Evolutionary conservation across 2,113 vertebrate species (phyloP).

Genomic region (Amblyopsis rosae): DNA sequence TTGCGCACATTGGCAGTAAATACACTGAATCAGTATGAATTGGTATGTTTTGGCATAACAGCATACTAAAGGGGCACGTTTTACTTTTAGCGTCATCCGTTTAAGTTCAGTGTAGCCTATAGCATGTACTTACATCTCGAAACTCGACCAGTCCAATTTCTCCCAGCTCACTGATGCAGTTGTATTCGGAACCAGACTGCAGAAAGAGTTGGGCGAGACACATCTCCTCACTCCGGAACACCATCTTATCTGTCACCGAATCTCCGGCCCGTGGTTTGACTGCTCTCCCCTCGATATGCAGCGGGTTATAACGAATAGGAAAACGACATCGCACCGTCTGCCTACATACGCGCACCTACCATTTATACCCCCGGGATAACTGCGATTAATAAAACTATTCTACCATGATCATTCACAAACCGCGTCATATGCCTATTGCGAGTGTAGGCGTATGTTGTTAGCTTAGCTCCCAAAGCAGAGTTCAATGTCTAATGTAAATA

Average conservation of each 20-base stretch:
- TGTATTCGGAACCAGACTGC: slow-evolving; percentile 94
- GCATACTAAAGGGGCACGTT: too few relatives aligned
- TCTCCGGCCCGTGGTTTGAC: slow-evolving; percentile 27
- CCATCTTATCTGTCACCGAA: slow-evolving; percentile 76
- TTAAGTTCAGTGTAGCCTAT: neutral
- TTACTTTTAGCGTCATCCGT: neutral
- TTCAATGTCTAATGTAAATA: neutral
- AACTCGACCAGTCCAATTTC: slow-evolving; percentile 96
- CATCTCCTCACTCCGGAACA: slow-evolving; percentile 93
- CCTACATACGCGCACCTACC: neutral
- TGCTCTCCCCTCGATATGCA: slow-evolving; percentile 5
- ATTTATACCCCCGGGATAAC: slow-evolving; percentile 5
- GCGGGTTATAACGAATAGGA: neutral
- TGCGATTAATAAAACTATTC: neutral
- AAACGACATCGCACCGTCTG: neutral
- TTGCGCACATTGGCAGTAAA: neutral
- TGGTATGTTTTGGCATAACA: neutral
- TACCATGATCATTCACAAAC: slow-evolving; percentile 16
- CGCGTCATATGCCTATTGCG: neutral
- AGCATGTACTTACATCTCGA: slow-evolving; percentile 88
- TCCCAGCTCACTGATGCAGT: slow-evolving; percentile 95
- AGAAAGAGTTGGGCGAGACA: slow-evolving; percentile 96
- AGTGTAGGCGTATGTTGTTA: neutral
- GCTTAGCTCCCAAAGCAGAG: neutral
- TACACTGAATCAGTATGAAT: neutral